Conservation (phyloP, 2,113 vertebrate genomes). For the Columba janthina region DNA sequence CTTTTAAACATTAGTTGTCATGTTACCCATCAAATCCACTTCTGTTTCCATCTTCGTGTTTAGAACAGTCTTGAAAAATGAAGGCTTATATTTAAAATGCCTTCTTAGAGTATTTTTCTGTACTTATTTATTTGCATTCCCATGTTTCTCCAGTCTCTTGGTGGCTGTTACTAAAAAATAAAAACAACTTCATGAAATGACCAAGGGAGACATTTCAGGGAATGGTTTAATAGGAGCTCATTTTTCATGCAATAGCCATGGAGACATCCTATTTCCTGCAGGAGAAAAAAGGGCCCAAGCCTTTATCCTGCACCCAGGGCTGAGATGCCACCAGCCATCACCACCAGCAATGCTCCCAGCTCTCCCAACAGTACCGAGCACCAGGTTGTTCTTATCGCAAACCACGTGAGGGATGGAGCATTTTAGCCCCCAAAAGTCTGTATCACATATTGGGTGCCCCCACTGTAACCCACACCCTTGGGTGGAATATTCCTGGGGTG, state of each 20-base stretch:
- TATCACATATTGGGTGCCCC: not conserved
- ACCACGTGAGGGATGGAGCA: fast-evolving
- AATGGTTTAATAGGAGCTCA: slow-evolving; percentile 6
- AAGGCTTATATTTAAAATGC: slow-evolving; percentile 21
- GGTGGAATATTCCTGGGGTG: not conserved
- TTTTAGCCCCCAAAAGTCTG: fast-evolving
- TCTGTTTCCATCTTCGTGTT: slow-evolving; percentile 25
- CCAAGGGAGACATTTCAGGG: slow-evolving; percentile 33
- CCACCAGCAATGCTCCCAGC: not conserved
- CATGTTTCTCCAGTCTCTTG: not conserved
- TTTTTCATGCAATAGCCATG: slow-evolving; percentile 15
- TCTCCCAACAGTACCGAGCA: not conserved
- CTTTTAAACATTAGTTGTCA: slow-evolving; percentile 43
- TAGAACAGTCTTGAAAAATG: slow-evolving; percentile 29
- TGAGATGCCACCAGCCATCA: not conserved
- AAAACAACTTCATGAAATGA: not conserved
- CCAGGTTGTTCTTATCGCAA: not conserved
- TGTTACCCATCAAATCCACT: not conserved
- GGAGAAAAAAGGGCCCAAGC: not conserved
- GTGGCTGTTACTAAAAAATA: slow-evolving; percentile 22
- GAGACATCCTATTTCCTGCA: not conserved
- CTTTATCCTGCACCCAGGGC: not conserved
- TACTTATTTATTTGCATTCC: slow-evolving; percentile 35
- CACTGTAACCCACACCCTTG: not conserved
- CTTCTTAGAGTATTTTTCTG: not conserved